Evolutionary conservation across 2,113 vertebrate species (phyloP).

Genomic region (Platanista minor): DNA sequence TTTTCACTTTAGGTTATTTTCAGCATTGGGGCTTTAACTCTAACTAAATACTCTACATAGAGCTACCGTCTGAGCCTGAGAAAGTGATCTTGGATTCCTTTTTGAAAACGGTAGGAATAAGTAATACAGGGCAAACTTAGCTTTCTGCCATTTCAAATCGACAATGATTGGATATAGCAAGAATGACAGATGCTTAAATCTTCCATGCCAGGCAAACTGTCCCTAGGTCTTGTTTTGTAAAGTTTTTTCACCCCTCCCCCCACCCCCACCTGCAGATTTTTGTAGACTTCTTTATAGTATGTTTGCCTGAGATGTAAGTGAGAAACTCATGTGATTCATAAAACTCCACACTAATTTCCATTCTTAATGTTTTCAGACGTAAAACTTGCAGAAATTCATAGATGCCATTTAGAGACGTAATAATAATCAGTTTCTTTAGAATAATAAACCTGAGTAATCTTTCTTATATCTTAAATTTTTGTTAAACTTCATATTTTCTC

Average conservation of each 20-base stretch:
- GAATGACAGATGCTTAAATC: background rate
- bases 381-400: background rate
- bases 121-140: background rate
- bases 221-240: background rate
- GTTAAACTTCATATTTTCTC: conserved; percentile 38
- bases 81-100: background rate
- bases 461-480: background rate
- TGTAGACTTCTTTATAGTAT: background rate
- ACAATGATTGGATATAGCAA: background rate
- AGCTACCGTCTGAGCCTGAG: background rate
- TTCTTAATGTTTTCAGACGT: background rate
- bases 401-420: background rate
- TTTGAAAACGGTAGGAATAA: background rate
- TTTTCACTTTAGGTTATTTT: conserved; percentile 35
- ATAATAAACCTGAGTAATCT: background rate
- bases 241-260: background rate
- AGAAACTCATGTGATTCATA: background rate
- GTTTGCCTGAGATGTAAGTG: background rate
- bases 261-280: fast-evolving
- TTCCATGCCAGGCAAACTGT: background rate
- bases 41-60: background rate
- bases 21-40: background rate
- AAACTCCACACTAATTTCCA: background rate
- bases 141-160: background rate
- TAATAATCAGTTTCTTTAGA: background rate